Evolutionary conservation across 2,888 invertebrate genomes (phyloP), one percentile per base, ranked within the genome.

Genomic region (Aquatica leii): DNA sequence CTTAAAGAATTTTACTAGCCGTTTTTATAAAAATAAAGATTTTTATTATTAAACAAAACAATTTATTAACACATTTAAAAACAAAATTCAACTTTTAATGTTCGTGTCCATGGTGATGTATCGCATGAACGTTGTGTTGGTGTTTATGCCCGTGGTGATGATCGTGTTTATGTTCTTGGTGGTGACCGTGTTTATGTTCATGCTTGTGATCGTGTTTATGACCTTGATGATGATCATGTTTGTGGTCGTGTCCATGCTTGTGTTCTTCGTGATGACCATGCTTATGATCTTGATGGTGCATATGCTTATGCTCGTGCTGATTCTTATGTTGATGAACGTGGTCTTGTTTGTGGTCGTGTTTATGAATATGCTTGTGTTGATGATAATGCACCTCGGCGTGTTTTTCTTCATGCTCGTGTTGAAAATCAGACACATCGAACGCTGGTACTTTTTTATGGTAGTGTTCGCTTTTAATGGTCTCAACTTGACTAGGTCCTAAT

Each of bases 341-440:
- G 17, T 76, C 71, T 55, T 78, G 78, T 55, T 78, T 75, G 54
- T 78, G 78, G 48, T 74, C 70, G 56, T 78, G 77, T 48, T 77
- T 76, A 52, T 78, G 78, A 14, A 77, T 65, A 65, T 78, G 77
- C 57, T 72, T 72, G 65, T 74, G 74, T 53, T 74, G 70, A 46
- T 74, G 73, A 54, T 74, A 73, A 51, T 74, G 73, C 15, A 72
- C 73, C 59, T 74, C 74, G 24, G 59, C 68, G 31, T 69, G 66
- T 6, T 58, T 51, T 8, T 62, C 53, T 1, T 52, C n/a, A 9
- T 71, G 68, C n/a, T 69, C 54, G 54, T 71, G 67, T 11, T 70
- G 57, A 57, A 73, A 76, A 21, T 65, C 65, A 11, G 57, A 46
- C 0, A 70, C 56, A 12, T 72, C 71, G 59, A 72, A 76, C 0